Percentiles rank a stretch among this genome's conserved stretches.
These are phyloP conservation scores for Myiozetetes cayanensis DNA, from an alignment of 2,113 vertebrate genomes.

Conservation along the genomic window DNA sequence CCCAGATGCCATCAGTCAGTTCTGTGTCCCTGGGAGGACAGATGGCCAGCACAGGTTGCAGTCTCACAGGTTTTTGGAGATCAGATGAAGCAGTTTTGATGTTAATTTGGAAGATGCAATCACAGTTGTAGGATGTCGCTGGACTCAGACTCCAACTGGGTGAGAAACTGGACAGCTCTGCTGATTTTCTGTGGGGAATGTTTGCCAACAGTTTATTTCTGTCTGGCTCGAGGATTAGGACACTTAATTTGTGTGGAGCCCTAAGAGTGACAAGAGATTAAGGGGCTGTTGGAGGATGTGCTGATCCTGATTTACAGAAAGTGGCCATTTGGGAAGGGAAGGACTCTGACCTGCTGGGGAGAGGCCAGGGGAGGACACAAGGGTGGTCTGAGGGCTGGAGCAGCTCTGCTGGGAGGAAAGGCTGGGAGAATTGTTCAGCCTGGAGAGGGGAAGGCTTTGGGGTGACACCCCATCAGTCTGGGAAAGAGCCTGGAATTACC, in stretches of 20 bases:
- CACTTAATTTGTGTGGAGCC: background rate
- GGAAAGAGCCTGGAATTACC: background rate
- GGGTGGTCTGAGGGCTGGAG: background rate
- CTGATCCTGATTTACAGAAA: background rate
- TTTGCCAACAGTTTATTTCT: background rate
- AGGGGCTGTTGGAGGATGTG: background rate
- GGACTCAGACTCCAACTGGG: background rate
- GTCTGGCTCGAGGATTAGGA: background rate
- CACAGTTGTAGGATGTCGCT: accelerated
- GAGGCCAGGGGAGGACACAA: background rate
- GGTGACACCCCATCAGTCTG: background rate
- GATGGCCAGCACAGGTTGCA: accelerated
- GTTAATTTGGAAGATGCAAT: background rate
- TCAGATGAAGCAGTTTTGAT: accelerated
- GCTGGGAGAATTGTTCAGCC: background rate
- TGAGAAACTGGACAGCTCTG: background rate
- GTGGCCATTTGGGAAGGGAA: background rate
- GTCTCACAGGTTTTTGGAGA: background rate
- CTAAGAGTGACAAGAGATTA: background rate
- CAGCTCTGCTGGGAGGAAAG: background rate
- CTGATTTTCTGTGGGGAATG: background rate
- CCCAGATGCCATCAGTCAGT: accelerated
- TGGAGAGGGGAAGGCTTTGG: background rate
- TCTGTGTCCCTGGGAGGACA: accelerated
- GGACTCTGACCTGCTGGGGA: background rate